Percentiles rank a stretch among this genome's conserved stretches.
Conservation (phyloP, 2,888 invertebrate genomes). For the Acanthoscelides obtectus region DNA sequence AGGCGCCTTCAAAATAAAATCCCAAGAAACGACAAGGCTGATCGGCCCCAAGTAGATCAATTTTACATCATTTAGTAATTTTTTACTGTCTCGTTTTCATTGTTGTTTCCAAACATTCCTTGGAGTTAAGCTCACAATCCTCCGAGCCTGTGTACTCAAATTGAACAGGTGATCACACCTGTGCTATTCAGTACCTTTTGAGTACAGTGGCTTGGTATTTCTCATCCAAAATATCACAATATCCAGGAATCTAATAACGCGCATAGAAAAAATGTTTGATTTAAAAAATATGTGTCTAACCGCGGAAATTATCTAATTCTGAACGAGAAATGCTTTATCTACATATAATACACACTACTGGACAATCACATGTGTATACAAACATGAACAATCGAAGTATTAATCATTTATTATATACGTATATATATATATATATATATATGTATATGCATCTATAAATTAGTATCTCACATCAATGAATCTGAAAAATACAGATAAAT, state of each 20-base stretch:
- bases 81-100: no score
- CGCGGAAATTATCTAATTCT: not conserved
- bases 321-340: not conserved
- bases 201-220: not conserved
- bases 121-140: not conserved
- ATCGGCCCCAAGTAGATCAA: no score
- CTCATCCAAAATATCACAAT: not conserved
- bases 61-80: no score
- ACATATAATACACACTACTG: not conserved
- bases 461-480: conserved; percentile 45
- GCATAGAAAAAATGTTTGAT: not conserved
- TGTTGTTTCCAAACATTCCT: not conserved
- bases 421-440: conserved; percentile 21
- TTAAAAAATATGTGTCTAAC: not conserved
- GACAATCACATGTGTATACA: conserved; percentile 10
- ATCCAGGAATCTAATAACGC: not conserved
- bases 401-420: conserved; percentile 26
- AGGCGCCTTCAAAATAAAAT: no score
- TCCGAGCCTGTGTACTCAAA: not conserved
- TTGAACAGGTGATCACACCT: not conserved
- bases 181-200: not conserved
- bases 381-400: conserved; percentile 26
- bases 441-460: conserved; percentile 27
- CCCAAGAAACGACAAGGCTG: no score
- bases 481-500: conserved; percentile 40